Percentiles rank a stretch among this genome's conserved stretches.
Conservation (phyloP, 1,140 invertebrate species). For the Drosophila virilis region DNA sequence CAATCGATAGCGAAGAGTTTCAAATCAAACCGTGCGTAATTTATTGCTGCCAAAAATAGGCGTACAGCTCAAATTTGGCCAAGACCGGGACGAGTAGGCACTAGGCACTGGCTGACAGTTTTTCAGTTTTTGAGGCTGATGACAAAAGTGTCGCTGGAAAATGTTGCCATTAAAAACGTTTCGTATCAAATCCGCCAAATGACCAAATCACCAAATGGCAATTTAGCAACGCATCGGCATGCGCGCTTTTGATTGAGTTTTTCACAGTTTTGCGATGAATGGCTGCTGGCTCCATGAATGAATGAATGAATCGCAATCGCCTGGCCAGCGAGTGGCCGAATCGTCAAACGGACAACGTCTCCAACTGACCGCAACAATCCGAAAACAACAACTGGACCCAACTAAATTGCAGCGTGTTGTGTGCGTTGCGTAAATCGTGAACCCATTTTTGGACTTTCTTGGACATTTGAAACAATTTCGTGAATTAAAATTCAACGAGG, state of each 20-base stretch:
- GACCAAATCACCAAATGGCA: constrained; percentile 48
- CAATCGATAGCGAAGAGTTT: constrained; percentile 14
- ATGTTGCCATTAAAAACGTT: constrained; percentile 36
- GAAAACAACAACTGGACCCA: constrained; percentile 15
- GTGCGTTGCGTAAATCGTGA: constrained; percentile 55
- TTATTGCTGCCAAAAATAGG: constrained; percentile 67
- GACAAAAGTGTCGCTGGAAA: constrained; percentile 69
- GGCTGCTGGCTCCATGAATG: constrained; percentile 9
- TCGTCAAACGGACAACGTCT: constrained; percentile 4
- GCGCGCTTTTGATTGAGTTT: constrained; percentile 73
- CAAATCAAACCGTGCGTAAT: constrained; percentile 66
- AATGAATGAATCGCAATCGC: not conserved
- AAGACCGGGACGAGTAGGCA: constrained; percentile 7
- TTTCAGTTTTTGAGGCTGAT: not conserved
- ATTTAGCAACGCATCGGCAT: constrained; percentile 77
- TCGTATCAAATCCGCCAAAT: constrained; percentile 19
- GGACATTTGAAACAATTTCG: constrained; percentile 61
- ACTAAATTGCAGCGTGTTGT: constrained; percentile 28
- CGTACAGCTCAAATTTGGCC: constrained; percentile 60
- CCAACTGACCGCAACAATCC: constrained; percentile 26
- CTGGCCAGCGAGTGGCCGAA: too few species aligned
- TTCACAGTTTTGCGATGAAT: constrained; percentile 65
- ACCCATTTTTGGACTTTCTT: constrained; percentile 47
- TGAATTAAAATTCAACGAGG: constrained; percentile 72
- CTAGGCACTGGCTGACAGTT: constrained; percentile 30